Conservation (phyloP, 2,888 invertebrate genomes). For the Lycaena phlaeas region DNA sequence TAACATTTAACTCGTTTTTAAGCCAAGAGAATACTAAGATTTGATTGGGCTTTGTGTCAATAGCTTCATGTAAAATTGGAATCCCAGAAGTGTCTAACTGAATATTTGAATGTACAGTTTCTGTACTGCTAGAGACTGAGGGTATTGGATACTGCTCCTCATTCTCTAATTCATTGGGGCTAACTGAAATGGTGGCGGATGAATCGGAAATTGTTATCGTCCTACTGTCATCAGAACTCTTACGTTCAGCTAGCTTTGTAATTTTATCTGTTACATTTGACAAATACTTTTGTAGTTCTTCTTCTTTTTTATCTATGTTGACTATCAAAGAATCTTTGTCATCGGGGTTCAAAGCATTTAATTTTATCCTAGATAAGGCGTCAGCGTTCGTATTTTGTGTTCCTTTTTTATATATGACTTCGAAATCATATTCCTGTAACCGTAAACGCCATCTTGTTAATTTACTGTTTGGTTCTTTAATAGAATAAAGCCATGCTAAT, state of each 20-base stretch:
- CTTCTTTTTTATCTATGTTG: slow-evolving; percentile 12
- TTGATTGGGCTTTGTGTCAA: too few species aligned
- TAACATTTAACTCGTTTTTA: slow-evolving; percentile 20
- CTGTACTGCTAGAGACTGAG: slow-evolving; percentile 1
- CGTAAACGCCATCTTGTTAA: slow-evolving; percentile 17
- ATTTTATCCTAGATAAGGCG: slow-evolving; percentile 18
- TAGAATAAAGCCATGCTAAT: slow-evolving; percentile 16
- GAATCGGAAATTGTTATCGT: slow-evolving; percentile 7
- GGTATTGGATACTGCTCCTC: background rate
- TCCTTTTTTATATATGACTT: slow-evolving; percentile 25
- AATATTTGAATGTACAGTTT: slow-evolving; percentile 10
- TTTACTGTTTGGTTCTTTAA: slow-evolving; percentile 19
- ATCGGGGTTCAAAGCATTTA: slow-evolving; percentile 13
- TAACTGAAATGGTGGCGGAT: slow-evolving; percentile 4
- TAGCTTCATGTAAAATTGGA: too few species aligned
- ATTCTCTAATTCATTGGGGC: too few species aligned
- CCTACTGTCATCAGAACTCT: background rate
- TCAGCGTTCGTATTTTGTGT: slow-evolving; percentile 27
- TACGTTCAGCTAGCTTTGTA: background rate
- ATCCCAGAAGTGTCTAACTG: slow-evolving; percentile 18
- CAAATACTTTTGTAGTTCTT: background rate
- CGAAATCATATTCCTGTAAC: slow-evolving; percentile 18
- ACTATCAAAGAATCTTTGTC: slow-evolving; percentile 10
- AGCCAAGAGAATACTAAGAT: slow-evolving; percentile 18
- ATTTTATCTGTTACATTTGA: background rate